phyloP scores from a whole-genome alignment of 2,888 invertebrate species.

The Itoplectis maculator region DNA sequence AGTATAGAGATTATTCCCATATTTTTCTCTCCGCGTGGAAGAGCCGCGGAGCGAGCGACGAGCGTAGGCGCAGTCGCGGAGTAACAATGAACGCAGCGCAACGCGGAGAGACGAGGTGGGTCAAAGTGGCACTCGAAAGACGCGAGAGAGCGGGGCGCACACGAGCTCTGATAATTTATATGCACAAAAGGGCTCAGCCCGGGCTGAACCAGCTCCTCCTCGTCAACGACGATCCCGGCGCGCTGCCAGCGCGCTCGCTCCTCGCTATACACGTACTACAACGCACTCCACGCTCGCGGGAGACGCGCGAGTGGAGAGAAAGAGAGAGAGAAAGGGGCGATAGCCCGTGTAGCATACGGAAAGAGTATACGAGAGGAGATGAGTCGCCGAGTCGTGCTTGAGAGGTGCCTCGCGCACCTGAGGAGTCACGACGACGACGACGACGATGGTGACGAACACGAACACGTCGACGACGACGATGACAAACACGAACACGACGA shows the following conservation, averaged over 20 bases:
- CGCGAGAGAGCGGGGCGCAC: constrained; percentile 46
- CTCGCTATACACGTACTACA: constrained; percentile 10
- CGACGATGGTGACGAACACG: constrained; percentile 65
- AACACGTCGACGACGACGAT: too few species aligned
- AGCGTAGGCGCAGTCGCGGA: constrained; percentile 1
- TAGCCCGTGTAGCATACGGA: constrained; percentile 24
- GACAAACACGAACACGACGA: too few species aligned
- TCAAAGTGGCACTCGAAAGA: constrained; percentile 78
- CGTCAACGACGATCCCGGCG: constrained; percentile 10
- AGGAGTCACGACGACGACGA: constrained; percentile 68
- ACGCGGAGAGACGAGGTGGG: constrained; percentile 46
- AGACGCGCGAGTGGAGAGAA: constrained; percentile 71
- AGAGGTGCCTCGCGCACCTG: constrained; percentile 72
- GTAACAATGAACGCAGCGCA: constrained; percentile 56
- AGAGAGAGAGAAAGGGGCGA: too few species aligned
- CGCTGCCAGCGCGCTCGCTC: not conserved
- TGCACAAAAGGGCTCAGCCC: constrained; percentile 77
- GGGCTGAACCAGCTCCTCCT: constrained; percentile 62
- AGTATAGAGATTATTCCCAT: too few species aligned
- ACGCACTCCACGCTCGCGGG: constrained; percentile 52
- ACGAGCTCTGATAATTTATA: constrained; percentile 82
- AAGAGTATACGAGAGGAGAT: constrained; percentile 64
- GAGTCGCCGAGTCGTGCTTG: constrained; percentile 78
- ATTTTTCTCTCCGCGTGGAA: too few species aligned
- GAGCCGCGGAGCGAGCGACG: not conserved